Evolutionary conservation across 2,888 invertebrate species (phyloP).

Genomic region (Hydrotaea diabolus): DNA sequence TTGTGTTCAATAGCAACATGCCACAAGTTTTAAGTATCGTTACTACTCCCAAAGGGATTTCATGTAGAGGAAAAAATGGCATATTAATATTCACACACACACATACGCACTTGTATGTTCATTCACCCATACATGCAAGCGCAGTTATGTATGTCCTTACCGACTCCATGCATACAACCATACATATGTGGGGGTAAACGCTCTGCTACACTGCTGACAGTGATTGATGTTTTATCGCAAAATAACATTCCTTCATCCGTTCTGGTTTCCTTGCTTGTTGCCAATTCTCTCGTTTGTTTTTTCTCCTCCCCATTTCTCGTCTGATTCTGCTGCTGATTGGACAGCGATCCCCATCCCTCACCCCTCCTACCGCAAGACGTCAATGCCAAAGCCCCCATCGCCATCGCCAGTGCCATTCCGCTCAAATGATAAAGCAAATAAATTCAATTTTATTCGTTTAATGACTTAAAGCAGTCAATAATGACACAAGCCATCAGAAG

Average conservation of each 20-base stretch:
- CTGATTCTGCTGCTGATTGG: constrained; percentile 58
- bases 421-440: constrained; percentile 65
- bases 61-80: neutral
- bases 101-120: neutral
- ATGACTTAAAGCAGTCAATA: constrained; percentile 43
- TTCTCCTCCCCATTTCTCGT: neutral
- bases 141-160: too few species aligned
- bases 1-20: constrained; percentile 62
- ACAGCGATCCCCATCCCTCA: constrained; percentile 33
- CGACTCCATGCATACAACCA: too few species aligned
- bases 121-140: too few species aligned
- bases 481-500: constrained; percentile 34
- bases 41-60: constrained; percentile 48
- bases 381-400: neutral
- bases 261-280: constrained; percentile 17
- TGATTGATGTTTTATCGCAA: constrained; percentile 65
- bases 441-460: constrained; percentile 58
- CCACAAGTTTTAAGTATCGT: constrained; percentile 56
- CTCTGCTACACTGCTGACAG: constrained; percentile 51
- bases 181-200: neutral
- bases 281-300: constrained; percentile 28
- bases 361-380: too few species aligned
- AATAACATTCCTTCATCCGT: constrained; percentile 24
- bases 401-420: constrained; percentile 50
- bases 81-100: constrained; percentile 20